Conservation (phyloP, 1,140 invertebrate species). For the Sycophila sp. region DNA sequence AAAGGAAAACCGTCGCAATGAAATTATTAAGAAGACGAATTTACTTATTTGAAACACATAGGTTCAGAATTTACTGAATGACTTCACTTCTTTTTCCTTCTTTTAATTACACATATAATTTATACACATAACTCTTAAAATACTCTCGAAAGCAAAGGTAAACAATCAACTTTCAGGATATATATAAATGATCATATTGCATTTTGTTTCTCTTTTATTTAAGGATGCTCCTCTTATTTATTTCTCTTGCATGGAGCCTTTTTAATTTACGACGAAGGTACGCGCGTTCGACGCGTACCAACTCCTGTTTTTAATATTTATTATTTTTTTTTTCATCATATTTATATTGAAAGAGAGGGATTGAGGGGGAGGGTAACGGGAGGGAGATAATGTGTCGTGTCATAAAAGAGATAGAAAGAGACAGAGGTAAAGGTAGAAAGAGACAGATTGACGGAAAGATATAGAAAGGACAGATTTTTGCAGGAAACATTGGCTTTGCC, state of each 20-base stretch:
- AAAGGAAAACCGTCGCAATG: conserved; percentile 5
- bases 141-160: conserved; percentile 56
- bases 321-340: conserved; percentile 21
- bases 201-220: too few species aligned
- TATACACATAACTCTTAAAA: conserved; percentile 56
- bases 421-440: not conserved
- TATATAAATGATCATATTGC: conserved; percentile 54
- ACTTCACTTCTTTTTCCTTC: conserved; percentile 41
- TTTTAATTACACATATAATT: conserved; percentile 61
- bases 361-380: not conserved
- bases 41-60: conserved; percentile 43
- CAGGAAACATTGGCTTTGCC: conserved; percentile 22
- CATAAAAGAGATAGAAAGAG: not conserved
- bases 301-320: too few species aligned
- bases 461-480: conserved; percentile 15
- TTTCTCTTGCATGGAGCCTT: conserved; percentile 40
- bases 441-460: conserved; percentile 1
- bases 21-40: too few species aligned
- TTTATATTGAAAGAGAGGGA: conserved; percentile 18
- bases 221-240: conserved; percentile 29
- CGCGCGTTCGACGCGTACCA: conserved; percentile 7
- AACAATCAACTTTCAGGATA: conserved; percentile 53
- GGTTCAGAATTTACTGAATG: conserved; percentile 55
- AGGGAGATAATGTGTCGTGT: not conserved
- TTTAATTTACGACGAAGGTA: too few species aligned